A percentile compares a stretch with the other conserved stretches of the same genome.
Conservation (phyloP, 2,113 vertebrate species). For the Phrynocephalus versicolor region DNA sequence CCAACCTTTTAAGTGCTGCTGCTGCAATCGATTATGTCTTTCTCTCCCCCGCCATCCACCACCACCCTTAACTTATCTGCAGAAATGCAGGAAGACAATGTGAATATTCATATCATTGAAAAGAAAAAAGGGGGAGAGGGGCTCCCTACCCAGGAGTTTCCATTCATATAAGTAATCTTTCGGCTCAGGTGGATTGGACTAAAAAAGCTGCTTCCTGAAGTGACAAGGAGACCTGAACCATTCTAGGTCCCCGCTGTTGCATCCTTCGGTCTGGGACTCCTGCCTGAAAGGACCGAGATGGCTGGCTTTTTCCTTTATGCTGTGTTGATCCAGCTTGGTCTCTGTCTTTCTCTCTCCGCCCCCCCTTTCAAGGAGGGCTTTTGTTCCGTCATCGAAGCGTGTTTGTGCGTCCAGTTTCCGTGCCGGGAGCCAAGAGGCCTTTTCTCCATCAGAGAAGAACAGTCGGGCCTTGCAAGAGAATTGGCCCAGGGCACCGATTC, state of each 20-base stretch:
- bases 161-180: conserved; percentile 43
- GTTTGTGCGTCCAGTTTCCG: not conserved
- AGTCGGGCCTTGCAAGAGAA: not conserved
- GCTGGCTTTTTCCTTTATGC: not conserved
- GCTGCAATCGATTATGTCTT: conserved; percentile 34
- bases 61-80: conserved; percentile 53
- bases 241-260: not conserved
- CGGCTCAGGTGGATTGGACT: conserved; percentile 71
- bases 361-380: too few relatives aligned
- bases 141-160: conserved; percentile 5
- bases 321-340: not conserved
- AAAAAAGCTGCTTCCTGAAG: conserved; percentile 58
- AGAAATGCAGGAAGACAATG: conserved; percentile 61
- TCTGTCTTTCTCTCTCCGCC: not conserved
- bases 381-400: not conserved
- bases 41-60: not conserved
- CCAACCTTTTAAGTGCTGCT: too few relatives aligned
- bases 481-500: too few relatives aligned
- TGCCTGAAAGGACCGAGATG: not conserved
- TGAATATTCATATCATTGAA: conserved; percentile 43
- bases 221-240: conserved; percentile 35
- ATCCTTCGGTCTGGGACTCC: not conserved
- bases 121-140: not conserved
- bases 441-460: too few relatives aligned
- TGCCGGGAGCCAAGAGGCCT: not conserved